Percentiles rank a stretch among this genome's conserved stretches.
Conservation (phyloP, 2,797 vertebrate genomes). For the Myripristis murdjan region DNA sequence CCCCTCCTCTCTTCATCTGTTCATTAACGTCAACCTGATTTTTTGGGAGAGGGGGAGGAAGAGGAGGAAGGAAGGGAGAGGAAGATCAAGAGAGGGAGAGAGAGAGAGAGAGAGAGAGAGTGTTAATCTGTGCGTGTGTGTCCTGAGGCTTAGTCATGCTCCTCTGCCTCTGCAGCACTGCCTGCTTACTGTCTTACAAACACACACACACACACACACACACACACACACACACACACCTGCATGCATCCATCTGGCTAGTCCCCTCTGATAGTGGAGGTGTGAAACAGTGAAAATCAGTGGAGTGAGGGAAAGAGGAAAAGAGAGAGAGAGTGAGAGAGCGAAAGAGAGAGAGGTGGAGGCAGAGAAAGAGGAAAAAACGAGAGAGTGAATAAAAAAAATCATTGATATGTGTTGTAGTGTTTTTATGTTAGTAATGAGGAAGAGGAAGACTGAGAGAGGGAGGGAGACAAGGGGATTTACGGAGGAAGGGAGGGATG, state of each 20-base stretch:
- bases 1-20: too few species aligned
- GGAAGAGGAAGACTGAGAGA: background rate
- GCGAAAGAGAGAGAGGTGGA: constrained; percentile 53
- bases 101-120: constrained; percentile 57
- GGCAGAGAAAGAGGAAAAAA: background rate
- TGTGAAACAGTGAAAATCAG: constrained; percentile 79
- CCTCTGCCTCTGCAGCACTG: constrained; percentile 75
- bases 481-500: background rate
- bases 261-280: constrained; percentile 78
- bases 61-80: too few species aligned
- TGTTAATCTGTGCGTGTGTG: constrained; percentile 36
- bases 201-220: background rate
- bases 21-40: too few species aligned
- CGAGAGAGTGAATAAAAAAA: background rate
- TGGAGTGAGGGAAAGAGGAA: constrained; percentile 54
- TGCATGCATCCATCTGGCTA: constrained; percentile 80
- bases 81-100: constrained; percentile 80
- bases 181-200: constrained; percentile 57
- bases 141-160: constrained; percentile 80
- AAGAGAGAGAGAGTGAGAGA: constrained; percentile 33
- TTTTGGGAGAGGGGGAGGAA: too few species aligned
- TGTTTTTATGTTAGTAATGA: background rate
- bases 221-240: constrained; percentile 39
- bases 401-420: too few species aligned
- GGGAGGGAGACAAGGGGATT: background rate